Evolutionary conservation across 1,140 invertebrate genomes (phyloP), one percentile per base, ranked within the genome.

Genomic region (Ditylenchus dipsaci): DNA sequence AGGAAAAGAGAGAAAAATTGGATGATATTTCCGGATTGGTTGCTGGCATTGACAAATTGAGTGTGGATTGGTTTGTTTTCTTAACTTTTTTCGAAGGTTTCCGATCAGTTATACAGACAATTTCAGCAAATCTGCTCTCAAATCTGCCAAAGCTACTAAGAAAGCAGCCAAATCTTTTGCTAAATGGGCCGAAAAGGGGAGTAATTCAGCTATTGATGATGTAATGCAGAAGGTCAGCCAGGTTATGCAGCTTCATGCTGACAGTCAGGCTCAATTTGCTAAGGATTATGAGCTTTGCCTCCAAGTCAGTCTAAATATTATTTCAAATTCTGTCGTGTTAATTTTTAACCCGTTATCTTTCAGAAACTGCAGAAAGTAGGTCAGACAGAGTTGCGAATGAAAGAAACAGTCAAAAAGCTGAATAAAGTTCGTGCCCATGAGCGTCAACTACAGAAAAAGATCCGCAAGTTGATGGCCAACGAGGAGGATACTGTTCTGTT

Each of bases 221-320:
- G 72, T 78, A 11, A 71, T 76, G 56, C 72, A 65, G 42, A 53
- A 63, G n/a, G 68, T 70, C 21, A 57, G 60, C 13, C 42, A 78
- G 62, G 64, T 76, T 15, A 62, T 76, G 42, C 26, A 61, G 27
- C 26, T 77, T 23, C 65, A 78, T 38, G 43, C 69, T 17, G 75
- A 76, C 19, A 66, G 73, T 19, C 76, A 76, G n/a, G 29, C 27
- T 38, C 60, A 72, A 43, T 76, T 76, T 62, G 64, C 71, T 8
- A 15, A 65, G 23, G 72, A 76, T 45, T 73, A 78, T 47, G 68
- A 73, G 13, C 76, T 78, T 59, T 78, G 74, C 63, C n/a, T 76
- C 30, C 43, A 64, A 42, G 74, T 76, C 21, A 59, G 27, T 72
- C 0, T 30, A 49, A 15, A 30, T 11, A 1, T 15, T 23, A 43